These are phyloP conservation scores for Cossypha caffra DNA, from an alignment of 2,797 vertebrate species.

Conservation along the genomic window DNA sequence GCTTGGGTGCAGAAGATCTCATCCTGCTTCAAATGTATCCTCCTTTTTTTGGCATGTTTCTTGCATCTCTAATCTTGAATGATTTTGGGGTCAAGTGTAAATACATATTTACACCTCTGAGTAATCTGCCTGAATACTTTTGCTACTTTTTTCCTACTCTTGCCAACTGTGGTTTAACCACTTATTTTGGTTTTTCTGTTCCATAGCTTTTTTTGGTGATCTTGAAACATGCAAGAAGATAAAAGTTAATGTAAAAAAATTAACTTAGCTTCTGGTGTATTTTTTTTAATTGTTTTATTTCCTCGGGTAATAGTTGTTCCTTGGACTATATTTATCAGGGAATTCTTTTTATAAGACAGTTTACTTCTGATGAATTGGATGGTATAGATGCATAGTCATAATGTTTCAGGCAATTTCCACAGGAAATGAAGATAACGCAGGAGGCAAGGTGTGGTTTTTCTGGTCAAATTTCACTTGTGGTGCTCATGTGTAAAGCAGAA, in stretches of 20 bases:
- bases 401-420: neutral
- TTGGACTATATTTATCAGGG: neutral
- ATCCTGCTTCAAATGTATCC: neutral
- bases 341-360: neutral
- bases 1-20: neutral
- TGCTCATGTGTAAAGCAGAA: neutral
- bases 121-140: neutral
- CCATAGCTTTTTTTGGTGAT: neutral
- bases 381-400: accelerated
- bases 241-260: neutral
- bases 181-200: neutral
- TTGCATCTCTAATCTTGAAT: neutral
- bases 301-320: neutral
- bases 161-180: accelerated
- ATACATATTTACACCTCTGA: accelerated
- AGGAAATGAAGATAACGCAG: neutral
- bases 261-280: accelerated
- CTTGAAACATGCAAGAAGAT: neutral
- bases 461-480: neutral
- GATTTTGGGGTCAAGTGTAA: neutral
- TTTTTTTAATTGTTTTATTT: neutral
- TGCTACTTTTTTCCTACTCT: neutral
- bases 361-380: neutral
- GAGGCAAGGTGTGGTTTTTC: accelerated
- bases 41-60: neutral